Conservation (phyloP, 2,888 invertebrate species). For the Hoplodrina ambigua region DNA sequence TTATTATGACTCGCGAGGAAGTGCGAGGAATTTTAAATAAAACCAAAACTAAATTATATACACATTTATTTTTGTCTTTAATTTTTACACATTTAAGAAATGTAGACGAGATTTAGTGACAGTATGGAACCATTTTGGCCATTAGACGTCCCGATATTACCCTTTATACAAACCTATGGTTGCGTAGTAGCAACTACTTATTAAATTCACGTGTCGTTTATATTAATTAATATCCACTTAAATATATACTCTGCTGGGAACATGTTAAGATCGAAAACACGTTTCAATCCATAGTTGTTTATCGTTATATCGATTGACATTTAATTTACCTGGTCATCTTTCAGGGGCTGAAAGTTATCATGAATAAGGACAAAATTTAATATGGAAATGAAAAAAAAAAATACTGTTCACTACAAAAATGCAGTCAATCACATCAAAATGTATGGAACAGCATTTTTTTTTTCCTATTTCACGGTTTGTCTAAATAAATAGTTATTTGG, state of each 20-base stretch:
- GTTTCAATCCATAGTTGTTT: neutral
- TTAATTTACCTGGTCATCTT: neutral
- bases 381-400: too few species aligned
- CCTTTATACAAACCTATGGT: constrained; percentile 64
- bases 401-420: too few species aligned
- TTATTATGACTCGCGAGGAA: too few species aligned
- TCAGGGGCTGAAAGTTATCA: neutral
- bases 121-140: constrained; percentile 55
- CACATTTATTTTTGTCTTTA: constrained; percentile 79
- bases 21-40: constrained; percentile 9
- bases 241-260: constrained; percentile 34
- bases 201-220: constrained; percentile 61
- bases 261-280: constrained; percentile 26
- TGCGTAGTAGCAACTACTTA: constrained; percentile 57
- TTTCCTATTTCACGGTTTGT: too few species aligned
- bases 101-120: constrained; percentile 70
- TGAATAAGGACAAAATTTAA: too few species aligned
- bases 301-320: neutral
- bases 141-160: constrained; percentile 60
- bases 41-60: constrained; percentile 64
- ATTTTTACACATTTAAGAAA: constrained; percentile 74
- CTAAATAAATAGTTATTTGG: too few species aligned
- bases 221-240: constrained; percentile 58
- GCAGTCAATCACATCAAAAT: too few species aligned
- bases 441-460: too few species aligned